Base-by-base conservation (phyloP, 2,113 vertebrate species). In the Tapirus terrestris region DNA sequence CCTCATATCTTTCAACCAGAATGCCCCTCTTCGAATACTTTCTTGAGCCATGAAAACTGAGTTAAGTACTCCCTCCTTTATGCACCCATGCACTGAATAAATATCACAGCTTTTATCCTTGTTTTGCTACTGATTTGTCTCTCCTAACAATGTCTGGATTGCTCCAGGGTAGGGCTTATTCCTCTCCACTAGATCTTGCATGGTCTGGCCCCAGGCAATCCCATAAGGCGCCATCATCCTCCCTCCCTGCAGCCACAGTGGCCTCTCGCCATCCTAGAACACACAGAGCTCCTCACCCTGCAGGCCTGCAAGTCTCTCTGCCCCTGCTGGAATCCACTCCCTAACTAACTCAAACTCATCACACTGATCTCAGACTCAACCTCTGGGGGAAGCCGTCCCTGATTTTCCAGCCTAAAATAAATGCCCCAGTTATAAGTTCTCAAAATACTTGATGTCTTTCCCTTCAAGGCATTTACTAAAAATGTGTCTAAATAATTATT, bases 401-500 rank as follows among this genome's bases (percentile, higher is more conserved):
- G 36, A 70, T 77, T 68, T 77, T 25, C n/a, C 53, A 65, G 23
- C 17, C 48, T 67, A 53, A 86, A 93, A 93, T 72, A 91, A 85
- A 96, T 86, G 10, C 14, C 77, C 75, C 39, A 65, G 11, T 77
- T 92, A 21, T 51, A 92, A 33, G 2, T 79, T 89, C 85, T 92
- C 72, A 93, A 96, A 98, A 96, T 68, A 84, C 6, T 51, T 6
- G 3, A 81, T 45, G 12, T 0, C 61, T 96, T 68, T 86, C 31
- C 45, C 76, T 93, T 75, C 67, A 60, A 94, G 65, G 14, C 45
- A 76, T 58, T 76, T 81, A 67, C 67, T 72, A 96, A 95, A 95
- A 82, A 45, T 61, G 33, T 90, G 16, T 89, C 56, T 87, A 86
- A 89, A 87, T 92, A 94, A 83, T 87, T 87, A 79, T 58, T 93